Percentiles rank a stretch among this genome's conserved stretches.
Conservation (phyloP, 2,797 vertebrate genomes). For the Otolemur crassicaudatus region DNA sequence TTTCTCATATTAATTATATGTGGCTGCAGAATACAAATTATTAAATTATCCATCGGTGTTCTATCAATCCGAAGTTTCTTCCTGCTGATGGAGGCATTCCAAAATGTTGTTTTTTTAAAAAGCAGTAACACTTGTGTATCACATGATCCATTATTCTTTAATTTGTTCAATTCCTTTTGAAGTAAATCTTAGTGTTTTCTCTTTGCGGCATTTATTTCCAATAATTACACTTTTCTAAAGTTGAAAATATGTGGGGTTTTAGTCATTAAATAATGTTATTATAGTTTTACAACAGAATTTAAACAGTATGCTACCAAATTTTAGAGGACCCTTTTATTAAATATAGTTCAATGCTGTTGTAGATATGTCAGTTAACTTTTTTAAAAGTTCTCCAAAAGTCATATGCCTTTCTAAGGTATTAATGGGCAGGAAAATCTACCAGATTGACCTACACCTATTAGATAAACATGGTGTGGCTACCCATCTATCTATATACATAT, state of each 20-base stretch:
- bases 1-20: not conserved
- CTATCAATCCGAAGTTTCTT: fast-evolving
- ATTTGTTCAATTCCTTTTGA: not conserved
- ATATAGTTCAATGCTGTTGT: not conserved
- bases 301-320: not conserved
- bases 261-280: not conserved
- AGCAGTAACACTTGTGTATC: not conserved
- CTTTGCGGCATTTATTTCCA: not conserved
- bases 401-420: not conserved
- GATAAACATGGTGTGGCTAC: not conserved
- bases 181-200: not conserved
- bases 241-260: not conserved
- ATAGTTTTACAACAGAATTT: not conserved
- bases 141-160: not conserved
- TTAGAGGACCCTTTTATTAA: not conserved
- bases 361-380: not conserved
- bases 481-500: not conserved
- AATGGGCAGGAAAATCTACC: not conserved
- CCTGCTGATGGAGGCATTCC: not conserved
- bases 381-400: not conserved
- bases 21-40: not conserved
- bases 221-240: not conserved
- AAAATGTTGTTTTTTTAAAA: not conserved
- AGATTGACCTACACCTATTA: not conserved
- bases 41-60: not conserved